phyloP scores from a whole-genome alignment of 2,113 vertebrate genomes.

The Perccottus glenii region DNA sequence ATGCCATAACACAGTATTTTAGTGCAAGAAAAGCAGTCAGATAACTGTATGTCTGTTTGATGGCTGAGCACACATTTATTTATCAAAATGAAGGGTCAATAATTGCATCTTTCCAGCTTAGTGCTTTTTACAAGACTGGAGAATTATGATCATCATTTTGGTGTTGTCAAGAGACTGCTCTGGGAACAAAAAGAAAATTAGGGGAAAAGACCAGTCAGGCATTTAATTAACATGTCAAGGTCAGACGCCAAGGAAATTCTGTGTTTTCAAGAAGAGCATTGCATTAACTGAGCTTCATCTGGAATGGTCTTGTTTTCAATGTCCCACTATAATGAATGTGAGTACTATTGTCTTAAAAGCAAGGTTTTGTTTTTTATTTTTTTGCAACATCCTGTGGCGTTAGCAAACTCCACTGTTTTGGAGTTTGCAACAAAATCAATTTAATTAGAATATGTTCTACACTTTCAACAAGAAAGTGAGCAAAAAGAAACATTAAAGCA shows the following conservation, averaged over 20 bases:
- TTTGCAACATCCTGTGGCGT: no score
- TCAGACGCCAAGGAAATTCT: neutral
- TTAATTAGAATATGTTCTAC: no score
- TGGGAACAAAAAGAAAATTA: neutral
- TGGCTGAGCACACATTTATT: neutral
- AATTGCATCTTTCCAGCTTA: conserved; percentile 9
- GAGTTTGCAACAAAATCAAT: no score
- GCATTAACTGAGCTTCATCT: conserved; percentile 9
- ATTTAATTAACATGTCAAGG: conserved; percentile 30
- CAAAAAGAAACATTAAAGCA: no score
- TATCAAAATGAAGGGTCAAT: conserved; percentile 5
- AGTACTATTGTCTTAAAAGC: no score
- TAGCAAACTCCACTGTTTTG: no score
- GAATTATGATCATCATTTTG: conserved; percentile 2
- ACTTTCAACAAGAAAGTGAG: no score
- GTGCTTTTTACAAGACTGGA: neutral
- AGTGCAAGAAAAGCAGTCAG: no score
- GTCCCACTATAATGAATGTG: no score
- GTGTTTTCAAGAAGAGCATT: conserved; percentile 5
- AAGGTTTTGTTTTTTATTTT: no score
- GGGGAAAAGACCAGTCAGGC: conserved; percentile 27
- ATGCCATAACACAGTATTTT: no score
- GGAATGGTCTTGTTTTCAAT: conserved; percentile 13
- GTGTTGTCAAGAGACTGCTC: neutral
- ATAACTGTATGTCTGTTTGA: neutral